Evolutionary conservation across 2,797 vertebrate species (phyloP).

Genomic region (Esox lucius): DNA sequence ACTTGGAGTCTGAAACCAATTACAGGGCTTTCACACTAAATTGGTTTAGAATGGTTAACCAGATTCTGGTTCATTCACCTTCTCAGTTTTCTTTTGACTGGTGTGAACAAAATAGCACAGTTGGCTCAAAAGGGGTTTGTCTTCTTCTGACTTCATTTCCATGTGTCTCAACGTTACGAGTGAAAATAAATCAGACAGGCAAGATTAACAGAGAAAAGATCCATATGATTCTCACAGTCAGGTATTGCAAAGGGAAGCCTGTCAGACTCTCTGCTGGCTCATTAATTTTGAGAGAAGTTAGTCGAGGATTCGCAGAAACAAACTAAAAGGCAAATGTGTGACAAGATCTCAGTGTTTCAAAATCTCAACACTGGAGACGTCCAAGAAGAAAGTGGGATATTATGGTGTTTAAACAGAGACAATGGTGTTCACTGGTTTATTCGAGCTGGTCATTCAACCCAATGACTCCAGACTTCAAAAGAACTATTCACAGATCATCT

Average conservation of each 20-base stretch:
- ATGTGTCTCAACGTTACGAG: background rate
- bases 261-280: constrained; percentile 22
- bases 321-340: background rate
- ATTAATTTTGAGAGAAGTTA: constrained; percentile 20
- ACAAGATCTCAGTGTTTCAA: background rate
- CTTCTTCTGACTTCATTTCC: no score
- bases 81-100: no score
- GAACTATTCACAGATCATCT: background rate
- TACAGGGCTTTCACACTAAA: no score
- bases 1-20: constrained; percentile 4
- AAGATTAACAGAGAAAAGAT: constrained; percentile 5
- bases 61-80: no score
- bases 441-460: background rate
- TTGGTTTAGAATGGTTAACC: no score
- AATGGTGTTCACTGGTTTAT: background rate
- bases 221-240: background rate
- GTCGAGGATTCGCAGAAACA: background rate
- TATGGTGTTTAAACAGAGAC: background rate
- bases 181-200: constrained; percentile 18
- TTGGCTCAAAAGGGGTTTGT: no score
- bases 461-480: background rate
- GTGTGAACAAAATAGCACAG: no score
- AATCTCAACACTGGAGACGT: background rate
- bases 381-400: background rate
- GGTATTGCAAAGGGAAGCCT: background rate